Base-by-base conservation (phyloP, 2,888 invertebrate genomes). In the Mantis religiosa region DNA sequence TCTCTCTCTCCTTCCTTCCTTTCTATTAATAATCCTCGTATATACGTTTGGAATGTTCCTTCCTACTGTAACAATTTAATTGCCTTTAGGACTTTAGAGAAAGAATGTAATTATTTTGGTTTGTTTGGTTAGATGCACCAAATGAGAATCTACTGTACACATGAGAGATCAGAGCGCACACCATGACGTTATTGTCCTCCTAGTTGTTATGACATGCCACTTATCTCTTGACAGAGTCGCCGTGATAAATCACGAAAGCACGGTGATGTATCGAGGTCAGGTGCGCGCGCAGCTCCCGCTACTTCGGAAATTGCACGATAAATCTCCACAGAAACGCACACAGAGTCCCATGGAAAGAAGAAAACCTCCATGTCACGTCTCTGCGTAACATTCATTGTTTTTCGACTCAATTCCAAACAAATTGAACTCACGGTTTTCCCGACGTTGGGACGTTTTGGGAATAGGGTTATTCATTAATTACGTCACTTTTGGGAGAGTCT, bases 221-320 rank as follows among this genome's bases (percentile, higher is more conserved):
- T 71, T 71, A 71, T 71, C 54, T 71, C 54, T 9, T 71, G 54
- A 71, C 54, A 71, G 54, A 71, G 54, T 71, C 54, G 54, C 54
- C 54, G 54, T 71, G 54, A 71, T 71, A 71, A 71, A 71, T 71
- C 54, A 71, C 54, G 54, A 71, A 71, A 71, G 54, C 54, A 71
- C 54, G 54, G 54, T 71, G 54, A 71, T 71, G 54, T 71, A 71
- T 71, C 54, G 54, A 71, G 54, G 54, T 71, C 54, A 71, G 54
- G 54, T 71, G 54, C 54, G 54, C 54, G 54, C 54, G 54, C 54
- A 71, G 54, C 87, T 15, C 28, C 14, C 81, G 81, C 87, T 82
- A 87, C 87, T 87, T 82, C 28, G 87, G 82, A 87, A 87, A 87
- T 87, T 87, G 87, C 87, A 81, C 87, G 30, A 87, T 87, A 87